Evolutionary conservation across 64 coral and sea anemone genomes (phyloP).

Genomic region (Astreopora myriophthalma): DNA sequence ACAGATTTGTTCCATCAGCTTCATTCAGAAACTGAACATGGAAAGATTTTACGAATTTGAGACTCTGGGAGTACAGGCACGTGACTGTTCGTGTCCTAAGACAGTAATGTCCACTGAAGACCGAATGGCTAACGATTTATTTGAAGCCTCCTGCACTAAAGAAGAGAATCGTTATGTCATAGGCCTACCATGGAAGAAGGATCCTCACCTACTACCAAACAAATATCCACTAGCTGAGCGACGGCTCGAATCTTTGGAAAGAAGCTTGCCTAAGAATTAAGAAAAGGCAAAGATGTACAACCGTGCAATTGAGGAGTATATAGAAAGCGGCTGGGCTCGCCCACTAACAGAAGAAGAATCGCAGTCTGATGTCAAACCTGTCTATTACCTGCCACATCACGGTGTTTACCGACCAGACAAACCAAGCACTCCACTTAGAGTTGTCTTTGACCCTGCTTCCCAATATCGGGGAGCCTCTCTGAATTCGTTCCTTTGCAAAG

Average conservation of each 20-base stretch:
- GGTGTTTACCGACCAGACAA: constrained; percentile 34
- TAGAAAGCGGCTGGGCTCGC: not conserved
- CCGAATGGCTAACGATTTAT: not conserved
- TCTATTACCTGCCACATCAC: constrained; percentile 23
- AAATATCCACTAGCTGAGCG: not conserved
- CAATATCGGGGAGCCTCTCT: not conserved
- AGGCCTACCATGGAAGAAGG: constrained; percentile 26
- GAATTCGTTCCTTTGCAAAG: not conserved
- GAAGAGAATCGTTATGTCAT: not conserved
- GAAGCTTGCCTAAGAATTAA: not conserved
- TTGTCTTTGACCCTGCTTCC: not conserved
- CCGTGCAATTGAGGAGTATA: not conserved
- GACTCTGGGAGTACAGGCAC: not conserved
- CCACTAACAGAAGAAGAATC: not conserved
- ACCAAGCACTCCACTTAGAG: constrained; percentile 7
- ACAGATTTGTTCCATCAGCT: not conserved
- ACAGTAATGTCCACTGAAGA: not conserved
- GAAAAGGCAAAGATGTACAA: constrained; percentile 12
- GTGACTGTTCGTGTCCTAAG: not conserved
- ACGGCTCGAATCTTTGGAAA: not conserved
- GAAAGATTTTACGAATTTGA: not conserved
- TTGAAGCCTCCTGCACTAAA: not conserved
- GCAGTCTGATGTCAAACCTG: not conserved
- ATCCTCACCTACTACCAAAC: not conserved
- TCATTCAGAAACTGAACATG: not conserved